Evolutionary conservation across 2,113 vertebrate species (phyloP), one percentile per base, ranked within the genome.

Genomic region (Tenebrosternarchus preto): DNA sequence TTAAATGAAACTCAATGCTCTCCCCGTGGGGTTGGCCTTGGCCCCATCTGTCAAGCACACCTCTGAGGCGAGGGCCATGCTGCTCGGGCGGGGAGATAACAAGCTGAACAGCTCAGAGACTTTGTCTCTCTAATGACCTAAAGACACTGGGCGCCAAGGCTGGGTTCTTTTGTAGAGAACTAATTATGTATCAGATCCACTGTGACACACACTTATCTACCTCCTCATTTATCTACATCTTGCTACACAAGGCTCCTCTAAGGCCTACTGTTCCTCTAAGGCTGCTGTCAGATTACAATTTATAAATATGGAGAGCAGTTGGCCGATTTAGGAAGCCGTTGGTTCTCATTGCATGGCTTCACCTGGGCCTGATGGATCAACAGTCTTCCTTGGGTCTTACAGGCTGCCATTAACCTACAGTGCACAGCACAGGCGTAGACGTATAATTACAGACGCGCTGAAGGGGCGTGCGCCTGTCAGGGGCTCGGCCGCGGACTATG

Each of bases 401-500:
- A 27, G 25, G 4, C 60, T 25, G 78, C 77, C 74, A 71, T 88
- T 85, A 83, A 85, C 85, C 78, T 85, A 82, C 85, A 83, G 84
- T 68, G 53, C 83, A 84, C 69, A 36, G 76, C 83, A 84, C 69
- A 36, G 76, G 84, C 77, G 77, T 78, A 24, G 79, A 82, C 77
- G 77, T 76, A 83, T 88, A 88, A 91, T 90, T 87, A 89, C 79
- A 56, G 60, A 36, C 69, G 71, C 72, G 17, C 60, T 59, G 39
- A 69, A 80, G 78, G 84, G 79, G 66, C 84, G 83, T 87, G 88
- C 89, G 86, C 83, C 89, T 87, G 86, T 84, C 81, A 80, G 69
- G 22, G 25, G 82, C 43, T 68, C 8, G 67, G 60, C 57, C 24
- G 74, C 57, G 63, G 61, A 85, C 57, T n/a, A 87, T 83, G 83